phyloP scores from a whole-genome alignment of 1,140 invertebrate genomes.

The Phymorhynchus buccinoides region DNA sequence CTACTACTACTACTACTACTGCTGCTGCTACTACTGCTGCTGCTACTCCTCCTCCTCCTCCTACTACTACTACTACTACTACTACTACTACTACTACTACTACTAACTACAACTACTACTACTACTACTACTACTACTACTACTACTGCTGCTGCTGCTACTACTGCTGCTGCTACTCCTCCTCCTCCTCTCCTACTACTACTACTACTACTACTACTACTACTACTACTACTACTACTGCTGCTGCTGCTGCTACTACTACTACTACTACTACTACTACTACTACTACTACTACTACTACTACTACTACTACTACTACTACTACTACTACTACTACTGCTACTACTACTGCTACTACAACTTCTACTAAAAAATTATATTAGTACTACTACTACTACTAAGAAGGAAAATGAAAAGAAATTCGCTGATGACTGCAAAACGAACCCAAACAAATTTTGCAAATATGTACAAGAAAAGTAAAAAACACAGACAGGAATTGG shows the following conservation, averaged over 20 bases:
- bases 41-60: no score
- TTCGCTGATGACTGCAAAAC: background rate
- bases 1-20: no score
- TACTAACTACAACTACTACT: slow-evolving; percentile 5
- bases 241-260: background rate
- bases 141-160: background rate
- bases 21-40: no score
- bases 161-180: background rate
- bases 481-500: no score
- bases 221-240: background rate
- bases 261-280: slow-evolving; percentile 16
- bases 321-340: background rate
- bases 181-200: no score
- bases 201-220: slow-evolving; percentile 15
- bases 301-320: slow-evolving; percentile 16
- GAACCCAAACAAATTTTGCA: no score
- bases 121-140: slow-evolving; percentile 13
- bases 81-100: background rate
- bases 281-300: slow-evolving; percentile 17
- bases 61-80: no score
- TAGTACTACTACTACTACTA: background rate
- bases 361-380: background rate
- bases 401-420: no score
- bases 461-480: no score
- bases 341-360: slow-evolving; percentile 2